phyloP scores from a whole-genome alignment of 2,797 vertebrate genomes.

The Australoheros facetus region DNA sequence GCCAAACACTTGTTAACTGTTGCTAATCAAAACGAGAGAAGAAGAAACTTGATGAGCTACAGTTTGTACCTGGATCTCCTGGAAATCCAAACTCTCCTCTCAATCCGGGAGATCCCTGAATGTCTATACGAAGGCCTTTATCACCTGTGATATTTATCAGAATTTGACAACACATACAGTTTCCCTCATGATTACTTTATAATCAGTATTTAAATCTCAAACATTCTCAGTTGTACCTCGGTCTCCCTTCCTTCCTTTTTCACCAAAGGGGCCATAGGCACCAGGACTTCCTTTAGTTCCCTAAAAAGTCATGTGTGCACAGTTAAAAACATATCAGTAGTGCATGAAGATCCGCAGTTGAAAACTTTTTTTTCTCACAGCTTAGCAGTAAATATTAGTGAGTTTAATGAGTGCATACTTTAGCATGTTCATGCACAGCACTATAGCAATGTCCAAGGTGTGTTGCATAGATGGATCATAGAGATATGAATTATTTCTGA shows the following conservation, averaged over 20 bases:
- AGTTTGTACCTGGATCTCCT: constrained; percentile 83
- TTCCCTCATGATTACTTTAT: background rate
- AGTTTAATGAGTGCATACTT: background rate
- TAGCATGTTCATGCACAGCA: background rate
- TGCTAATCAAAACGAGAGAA: background rate
- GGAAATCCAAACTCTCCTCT: constrained; percentile 85
- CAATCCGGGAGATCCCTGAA: constrained; percentile 85
- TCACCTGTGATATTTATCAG: constrained; percentile 75
- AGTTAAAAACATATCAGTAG: background rate
- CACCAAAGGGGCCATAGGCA: constrained; percentile 83
- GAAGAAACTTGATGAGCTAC: constrained; percentile 21
- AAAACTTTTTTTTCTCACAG: background rate
- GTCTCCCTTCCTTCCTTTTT: constrained; percentile 78
- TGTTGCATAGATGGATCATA: background rate
- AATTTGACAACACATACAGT: background rate
- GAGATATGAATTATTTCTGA: background rate
- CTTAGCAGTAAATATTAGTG: background rate
- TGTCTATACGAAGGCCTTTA: constrained; percentile 79
- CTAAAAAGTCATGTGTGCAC: constrained; percentile 62
- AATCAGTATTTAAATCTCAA: background rate
- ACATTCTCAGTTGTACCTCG: constrained; percentile 68
- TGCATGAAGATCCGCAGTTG: background rate
- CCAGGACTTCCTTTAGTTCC: constrained; percentile 85
- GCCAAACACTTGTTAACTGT: background rate
- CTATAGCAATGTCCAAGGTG: background rate